Evolutionary conservation across 2,888 invertebrate species (phyloP), one percentile per base, ranked within the genome.

Genomic region (Lutraria lutraria): DNA sequence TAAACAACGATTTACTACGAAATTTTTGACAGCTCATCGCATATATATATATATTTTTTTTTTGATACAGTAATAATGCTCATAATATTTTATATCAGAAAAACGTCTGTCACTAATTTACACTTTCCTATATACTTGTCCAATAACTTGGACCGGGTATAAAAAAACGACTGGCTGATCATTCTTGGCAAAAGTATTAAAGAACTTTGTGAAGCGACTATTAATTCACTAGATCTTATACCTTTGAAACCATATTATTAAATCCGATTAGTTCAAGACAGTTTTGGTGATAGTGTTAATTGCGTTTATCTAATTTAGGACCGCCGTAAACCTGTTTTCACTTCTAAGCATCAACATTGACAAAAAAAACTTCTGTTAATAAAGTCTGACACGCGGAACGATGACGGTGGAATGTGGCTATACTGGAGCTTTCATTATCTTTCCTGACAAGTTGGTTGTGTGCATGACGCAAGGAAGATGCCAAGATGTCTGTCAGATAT

Each of bases 381-480:
- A 68, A 25, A 25, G 63, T 0, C 63, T 68, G 63, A 68, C 63
- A 68, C 63, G 21, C 10, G 63, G 25, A 68, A 76, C 34, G 15
- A 76, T 25, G 76, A 76, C 76, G 29, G n/a, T 10, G 83, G 83
- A 83, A 83, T 83, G 83, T 34, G 13, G 63, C 19, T n/a, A 34
- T 21, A 53, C 25, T 13, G 16, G 16, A 25, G 81, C 29, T 81
- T 54, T 29, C 81, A 54, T 81, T 81, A 81, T 81, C 54, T 81
- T 81, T 81, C 56, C 29, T 34, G 83, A 63, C 83, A 83, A 63
- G 21, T 76, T 63, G 21, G 54, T 34, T n/a, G 63, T 60, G 34
- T 43, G 53, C 12, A 34, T 83, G 83, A 83, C 83, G 83, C 60
- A 82, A 82, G 25, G 8, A 68, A n/a, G 63, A 68, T n/a, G 63